Evolutionary conservation across 2,797 vertebrate genomes (phyloP).

Genomic region (Hyperoplus immaculatus): DNA sequence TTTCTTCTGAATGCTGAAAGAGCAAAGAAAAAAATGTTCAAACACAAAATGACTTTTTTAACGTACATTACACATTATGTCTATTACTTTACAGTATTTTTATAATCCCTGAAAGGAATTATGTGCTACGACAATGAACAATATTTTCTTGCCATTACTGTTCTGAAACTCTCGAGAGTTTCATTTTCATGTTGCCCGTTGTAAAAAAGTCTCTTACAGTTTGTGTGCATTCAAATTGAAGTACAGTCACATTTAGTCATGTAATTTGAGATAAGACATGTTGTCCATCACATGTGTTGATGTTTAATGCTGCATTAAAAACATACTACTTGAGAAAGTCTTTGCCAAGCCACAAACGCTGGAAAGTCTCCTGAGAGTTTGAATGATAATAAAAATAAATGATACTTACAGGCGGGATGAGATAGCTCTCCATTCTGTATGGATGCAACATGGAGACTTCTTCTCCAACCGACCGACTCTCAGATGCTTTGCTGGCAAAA

Average conservation of each 20-base stretch:
- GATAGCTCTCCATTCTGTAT: constrained; percentile 99
- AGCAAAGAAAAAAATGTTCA: constrained; percentile 49
- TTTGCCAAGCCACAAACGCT: neutral
- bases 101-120: neutral
- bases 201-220: constrained; percentile 66
- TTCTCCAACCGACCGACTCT: constrained; percentile 70
- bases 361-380: neutral
- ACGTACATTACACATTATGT: no score
- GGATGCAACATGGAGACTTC: constrained; percentile 96
- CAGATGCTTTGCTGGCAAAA: constrained; percentile 70
- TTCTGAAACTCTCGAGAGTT: constrained; percentile 77
- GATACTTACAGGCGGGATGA: constrained; percentile 96
- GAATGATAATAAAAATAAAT: constrained; percentile 35
- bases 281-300: neutral
- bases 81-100: no score
- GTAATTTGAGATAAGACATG: constrained; percentile 6
- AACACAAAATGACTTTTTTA: neutral
- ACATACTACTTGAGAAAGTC: neutral
- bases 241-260: constrained; percentile 41
- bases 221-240: constrained; percentile 57
- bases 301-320: neutral
- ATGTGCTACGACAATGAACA: neutral
- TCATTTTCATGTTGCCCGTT: constrained; percentile 71
- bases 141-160: constrained; percentile 25
- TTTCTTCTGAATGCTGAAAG: constrained; percentile 92